phyloP scores from a whole-genome alignment of 2,113 vertebrate species.

The Cyprinus carpio region DNA sequence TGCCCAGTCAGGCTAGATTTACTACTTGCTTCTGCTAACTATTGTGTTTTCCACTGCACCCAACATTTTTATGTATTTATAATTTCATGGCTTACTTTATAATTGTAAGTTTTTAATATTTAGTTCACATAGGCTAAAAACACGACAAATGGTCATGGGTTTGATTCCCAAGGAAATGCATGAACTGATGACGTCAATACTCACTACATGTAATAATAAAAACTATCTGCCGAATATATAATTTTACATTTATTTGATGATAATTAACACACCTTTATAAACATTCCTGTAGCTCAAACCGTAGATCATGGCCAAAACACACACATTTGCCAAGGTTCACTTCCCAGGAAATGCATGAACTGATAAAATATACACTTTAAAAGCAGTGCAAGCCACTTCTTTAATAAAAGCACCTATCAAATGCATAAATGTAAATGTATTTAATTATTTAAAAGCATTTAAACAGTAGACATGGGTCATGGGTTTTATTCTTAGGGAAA shows the following conservation, averaged over 20 bases:
- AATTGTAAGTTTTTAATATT: neutral
- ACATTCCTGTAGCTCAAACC: neutral
- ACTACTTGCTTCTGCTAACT: too few species aligned
- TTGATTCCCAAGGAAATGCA: neutral
- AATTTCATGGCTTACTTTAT: neutral
- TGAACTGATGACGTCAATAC: neutral
- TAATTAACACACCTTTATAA: neutral
- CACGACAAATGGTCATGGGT: neutral
- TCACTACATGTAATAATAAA: neutral
- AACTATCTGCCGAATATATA: neutral
- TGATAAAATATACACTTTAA: neutral
- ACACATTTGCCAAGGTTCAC: neutral
- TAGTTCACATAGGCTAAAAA: neutral
- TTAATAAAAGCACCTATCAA: neutral
- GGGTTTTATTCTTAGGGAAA: neutral
- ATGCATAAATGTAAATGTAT: neutral
- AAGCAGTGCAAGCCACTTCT: neutral
- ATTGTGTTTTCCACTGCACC: too few species aligned
- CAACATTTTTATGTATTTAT: neutral
- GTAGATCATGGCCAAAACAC: neutral
- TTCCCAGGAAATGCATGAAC: neutral
- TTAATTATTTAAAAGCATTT: neutral
- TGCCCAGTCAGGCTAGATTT: neutral
- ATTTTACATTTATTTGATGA: neutral
- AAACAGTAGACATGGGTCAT: neutral